Evolutionary conservation across 2,888 invertebrate species (phyloP), one percentile per base, ranked within the genome.

Genomic region (Coenonympha arcania): DNA sequence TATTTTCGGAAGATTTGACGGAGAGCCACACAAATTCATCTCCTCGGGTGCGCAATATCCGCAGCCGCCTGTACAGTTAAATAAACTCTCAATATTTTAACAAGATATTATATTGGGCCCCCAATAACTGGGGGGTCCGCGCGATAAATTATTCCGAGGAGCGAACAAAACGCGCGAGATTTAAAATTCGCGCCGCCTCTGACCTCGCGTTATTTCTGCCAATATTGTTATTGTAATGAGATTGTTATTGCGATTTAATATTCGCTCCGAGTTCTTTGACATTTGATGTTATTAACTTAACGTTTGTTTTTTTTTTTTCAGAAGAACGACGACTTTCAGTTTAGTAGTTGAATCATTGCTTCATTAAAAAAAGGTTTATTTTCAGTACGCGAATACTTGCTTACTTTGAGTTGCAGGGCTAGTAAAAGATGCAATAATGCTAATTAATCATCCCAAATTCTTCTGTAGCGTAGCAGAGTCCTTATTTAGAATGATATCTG

Each of bases 151-250:
- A 43, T 43, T 50, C 34, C 37, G 37, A 47, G 16, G 13, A 15
- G 33, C 19, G 30, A 28, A 46, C 36, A 26, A 51, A 52, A 52
- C 41, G 37, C 33, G 37, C 30, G 15, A 11, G 33, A 43, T 43
- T 47, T 31, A 43, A 37, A n/a, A 20, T 37, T 31, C 22, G 22
- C 42, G 13, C 28, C 46, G 19, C 31, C 26, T 31, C 18, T 26
- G 34, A 9, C 18, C n/a, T 24, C 30, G 15, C 33, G 19, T 36
- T 39, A 36, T 26, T 26, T 28, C 24, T 43, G 16, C 9, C 37
- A 22, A 44, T 44, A 36, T 39, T 30, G 39, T 43, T 39, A 39
- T 33, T 40, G 31, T 31, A 20, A 30, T 22, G 20, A 31, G 43
- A 31, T 22, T 31, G 16, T 43, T 43, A 30, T 22, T 3, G 5